Conservation (phyloP, 2,888 invertebrate genomes). For the Cephalotes varians region DNA sequence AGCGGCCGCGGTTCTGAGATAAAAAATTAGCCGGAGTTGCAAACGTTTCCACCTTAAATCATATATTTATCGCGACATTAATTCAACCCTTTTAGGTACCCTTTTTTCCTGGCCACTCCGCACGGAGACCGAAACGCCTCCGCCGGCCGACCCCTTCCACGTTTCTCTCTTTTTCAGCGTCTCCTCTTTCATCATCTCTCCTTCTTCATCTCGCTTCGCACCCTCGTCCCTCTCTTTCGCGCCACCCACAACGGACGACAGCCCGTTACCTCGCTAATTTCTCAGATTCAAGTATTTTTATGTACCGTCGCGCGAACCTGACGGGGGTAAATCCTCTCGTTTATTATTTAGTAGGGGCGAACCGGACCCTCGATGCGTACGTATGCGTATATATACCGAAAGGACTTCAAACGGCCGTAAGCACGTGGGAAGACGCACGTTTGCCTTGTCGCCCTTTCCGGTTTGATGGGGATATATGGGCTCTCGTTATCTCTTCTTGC, state of each 20-base stretch:
- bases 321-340: conserved; percentile 85
- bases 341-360: conserved; percentile 84
- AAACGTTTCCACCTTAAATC: conserved; percentile 86
- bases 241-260: conserved; percentile 69
- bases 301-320: conserved; percentile 79
- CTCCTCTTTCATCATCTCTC: conserved; percentile 51
- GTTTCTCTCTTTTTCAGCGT: conserved; percentile 64
- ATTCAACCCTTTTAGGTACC: conserved; percentile 86
- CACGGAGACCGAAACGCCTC: conserved; percentile 72
- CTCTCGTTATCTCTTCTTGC: conserved; percentile 75
- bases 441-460: conserved; percentile 68
- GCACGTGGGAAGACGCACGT: conserved; percentile 58
- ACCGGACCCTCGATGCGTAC: conserved; percentile 31
- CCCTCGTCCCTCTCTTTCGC: conserved; percentile 52
- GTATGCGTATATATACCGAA: conserved; percentile 20
- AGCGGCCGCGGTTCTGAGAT: conserved; percentile 82
- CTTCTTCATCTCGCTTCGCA: conserved; percentile 43
- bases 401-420: conserved; percentile 41
- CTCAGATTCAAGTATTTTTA: conserved; percentile 86
- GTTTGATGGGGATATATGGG: conserved; percentile 67
- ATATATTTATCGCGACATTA: conserved; percentile 86
- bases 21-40: conserved; percentile 86
- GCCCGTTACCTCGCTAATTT: conserved; percentile 85
- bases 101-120: conserved; percentile 80
- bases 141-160: conserved; percentile 61